Conservation (phyloP, 2,113 vertebrate species). For the Pan troglodytes region NHGRI_mPanTro3-v2.1_pri NC_072412.2:26102501-26103000, state of each 20-base stretch:
- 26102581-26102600: not conserved
- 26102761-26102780: not conserved
- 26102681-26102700: not conserved
- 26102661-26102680: not conserved
- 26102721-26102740: not conserved
- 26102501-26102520: not conserved
- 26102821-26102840: not conserved
- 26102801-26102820: not conserved
- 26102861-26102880: not conserved
- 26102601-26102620: no score
- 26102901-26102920: not conserved
- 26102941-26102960: no score
- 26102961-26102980: no score
- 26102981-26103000: no score
- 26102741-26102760: not conserved
- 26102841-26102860: not conserved
- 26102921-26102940: no score
- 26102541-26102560: not conserved
- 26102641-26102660: not conserved
- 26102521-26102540: not conserved
- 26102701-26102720: not conserved
- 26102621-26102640: not conserved
- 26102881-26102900: not conserved
- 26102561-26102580: not conserved
- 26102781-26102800: not conserved